Base-by-base conservation (phyloP, 2,797 vertebrate genomes). In the Vipera ursinii region DNA sequence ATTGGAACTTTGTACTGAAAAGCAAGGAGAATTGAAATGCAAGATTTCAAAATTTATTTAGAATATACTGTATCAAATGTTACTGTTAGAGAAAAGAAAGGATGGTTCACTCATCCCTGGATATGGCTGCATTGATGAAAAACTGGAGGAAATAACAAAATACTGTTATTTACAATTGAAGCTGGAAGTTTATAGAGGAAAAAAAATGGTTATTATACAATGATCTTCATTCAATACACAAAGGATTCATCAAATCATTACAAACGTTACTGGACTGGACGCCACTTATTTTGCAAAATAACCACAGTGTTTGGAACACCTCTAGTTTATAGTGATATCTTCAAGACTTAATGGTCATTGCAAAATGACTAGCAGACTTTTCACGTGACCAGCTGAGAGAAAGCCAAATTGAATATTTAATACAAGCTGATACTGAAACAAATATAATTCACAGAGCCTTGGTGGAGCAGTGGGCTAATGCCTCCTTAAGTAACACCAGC, bases 301-400 rank as follows among this genome's bases (percentile, higher is more conserved):
- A 82, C 9, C 44, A 10, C 1, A 10, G 3, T 78, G 44, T 78
- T 78, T 82, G 38, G 73, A 82, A 82, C 20, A 48, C 38, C 3
- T 82, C 24, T 82, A 82, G 8, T 48, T 82, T 48, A 48, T 0
- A 9, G 38, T 48, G 48, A 82, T 48, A 24, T 48, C 73, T 82
- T 48, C 38, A 48, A 0, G 8, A 82, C 8, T 82, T 24, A 10
- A 10, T 0, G 20, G 38, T 48, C 9, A 87, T 20, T 63, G 38
- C 0, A 86, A 89, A 92, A 94, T 73, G 32, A 73, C 32, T 73
- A 94, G 44, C 69, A 92, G 69, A 17, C 9, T 95, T 69, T 13
- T 38, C 53, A 92, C 9, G 32, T n/a, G 24, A 24, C 53, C 28
- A 92, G 88, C 51, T 20, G 92, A 90, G 93, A 92, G 88, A 2